Conservation (phyloP, 2,797 vertebrate species). For the Pygocentrus nattereri region DNA sequence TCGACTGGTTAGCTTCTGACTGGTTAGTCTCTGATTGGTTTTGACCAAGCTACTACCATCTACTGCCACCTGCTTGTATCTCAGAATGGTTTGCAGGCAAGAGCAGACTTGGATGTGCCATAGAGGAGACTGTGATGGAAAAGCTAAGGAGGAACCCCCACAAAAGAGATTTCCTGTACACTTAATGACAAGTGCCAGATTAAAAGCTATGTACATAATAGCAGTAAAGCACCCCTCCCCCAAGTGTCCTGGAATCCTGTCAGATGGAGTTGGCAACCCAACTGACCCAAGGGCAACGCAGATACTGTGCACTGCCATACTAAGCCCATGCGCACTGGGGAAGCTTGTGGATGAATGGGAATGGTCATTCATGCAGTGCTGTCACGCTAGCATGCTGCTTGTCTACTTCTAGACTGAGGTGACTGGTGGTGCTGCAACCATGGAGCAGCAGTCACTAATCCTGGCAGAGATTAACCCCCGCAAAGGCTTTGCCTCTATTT, state of each 20-base stretch:
- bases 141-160: not conserved
- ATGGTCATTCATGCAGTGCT: conserved; percentile 6
- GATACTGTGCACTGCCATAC: not conserved
- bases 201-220: not conserved
- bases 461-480: conserved; percentile 78
- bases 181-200: not conserved
- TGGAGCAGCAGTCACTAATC: conserved; percentile 72
- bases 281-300: not conserved
- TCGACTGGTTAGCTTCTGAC: too few relatives aligned
- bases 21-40: too few relatives aligned
- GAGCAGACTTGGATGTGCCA: not conserved
- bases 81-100: too few relatives aligned
- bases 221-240: too few relatives aligned
- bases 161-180: not conserved
- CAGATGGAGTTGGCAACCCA: too few relatives aligned
- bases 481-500: conserved; percentile 75
- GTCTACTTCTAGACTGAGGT: conserved; percentile 6
- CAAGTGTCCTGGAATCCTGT: too few relatives aligned
- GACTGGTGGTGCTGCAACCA: conserved; percentile 45
- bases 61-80: too few relatives aligned
- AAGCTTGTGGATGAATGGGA: conserved; percentile 1
- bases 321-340: not conserved
- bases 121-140: not conserved
- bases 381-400: not conserved
- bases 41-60: too few relatives aligned